phyloP scores from a whole-genome alignment of 2,113 vertebrate species.

The Piaya cayana region DNA sequence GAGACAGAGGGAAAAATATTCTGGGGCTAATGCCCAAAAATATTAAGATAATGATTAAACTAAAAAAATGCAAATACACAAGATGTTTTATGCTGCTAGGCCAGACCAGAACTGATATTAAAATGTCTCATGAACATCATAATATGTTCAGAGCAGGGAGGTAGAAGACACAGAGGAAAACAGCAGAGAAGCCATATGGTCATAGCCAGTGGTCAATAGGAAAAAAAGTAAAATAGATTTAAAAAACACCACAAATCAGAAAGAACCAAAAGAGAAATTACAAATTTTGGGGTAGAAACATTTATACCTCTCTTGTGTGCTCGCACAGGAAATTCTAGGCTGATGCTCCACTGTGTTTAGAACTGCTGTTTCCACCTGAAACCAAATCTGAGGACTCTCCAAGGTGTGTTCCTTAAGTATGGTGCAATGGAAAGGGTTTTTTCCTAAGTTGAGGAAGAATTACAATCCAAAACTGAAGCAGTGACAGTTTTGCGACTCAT shows the following conservation, averaged over 20 bases:
- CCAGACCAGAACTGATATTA: slow-evolving; percentile 61
- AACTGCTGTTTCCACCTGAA: not conserved
- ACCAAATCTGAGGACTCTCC: not conserved
- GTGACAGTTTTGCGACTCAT: not conserved
- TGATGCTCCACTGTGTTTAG: not conserved
- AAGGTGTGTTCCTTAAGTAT: not conserved
- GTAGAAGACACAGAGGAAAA: slow-evolving; percentile 65
- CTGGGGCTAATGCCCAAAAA: slow-evolving; percentile 73
- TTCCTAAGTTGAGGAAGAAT: not conserved
- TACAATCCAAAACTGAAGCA: not conserved
- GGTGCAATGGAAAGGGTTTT: not conserved
- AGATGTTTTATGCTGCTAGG: slow-evolving; percentile 76
- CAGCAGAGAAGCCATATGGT: slow-evolving; percentile 74
- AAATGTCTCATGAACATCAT: slow-evolving; percentile 71
- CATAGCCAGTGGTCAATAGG: slow-evolving; percentile 63
- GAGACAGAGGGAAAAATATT: slow-evolving; percentile 50
- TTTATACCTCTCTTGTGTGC: not conserved
- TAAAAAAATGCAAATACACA: slow-evolving; percentile 78
- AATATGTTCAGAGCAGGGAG: slow-evolving; percentile 51
- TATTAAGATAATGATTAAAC: slow-evolving; percentile 77
- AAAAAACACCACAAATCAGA: not conserved
- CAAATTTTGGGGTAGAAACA: not conserved
- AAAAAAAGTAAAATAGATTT: not conserved
- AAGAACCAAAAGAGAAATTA: slow-evolving; percentile 36
- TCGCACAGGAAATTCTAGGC: not conserved